Evolutionary conservation across 2,797 vertebrate genomes (phyloP), one percentile per base, ranked within the genome.

Genomic region (Ispidina lecontei): DNA sequence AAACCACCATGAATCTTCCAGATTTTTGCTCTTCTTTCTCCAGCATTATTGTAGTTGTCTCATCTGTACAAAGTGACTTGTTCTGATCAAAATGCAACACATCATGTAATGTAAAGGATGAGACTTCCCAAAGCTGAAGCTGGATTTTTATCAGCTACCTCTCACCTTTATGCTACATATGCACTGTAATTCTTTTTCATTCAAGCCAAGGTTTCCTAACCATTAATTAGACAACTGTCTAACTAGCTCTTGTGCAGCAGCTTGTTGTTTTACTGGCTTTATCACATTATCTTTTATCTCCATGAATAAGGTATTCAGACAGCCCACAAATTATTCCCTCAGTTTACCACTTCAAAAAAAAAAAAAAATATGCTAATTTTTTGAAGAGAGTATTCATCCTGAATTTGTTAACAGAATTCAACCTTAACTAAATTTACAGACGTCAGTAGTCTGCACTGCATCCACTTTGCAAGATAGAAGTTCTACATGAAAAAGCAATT

Each of bases 1-100:
- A 86, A 90, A 90, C 25, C 18, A 62, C 19, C 4, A 16, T 5
- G 4, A 41, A 46, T 47, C 47, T 68, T 43, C 46, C 62, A 84
- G 18, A 70, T 51, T 68, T 60, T 49, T 59, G 9, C 14, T 81
- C 10, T 14, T 68, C 6, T 29, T 67, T 54, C 51, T 47, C 41
- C 4, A 14, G n/a, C 3, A 7, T 28, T 74, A 46, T 0, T 46
- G 9, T 22, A 39, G 14, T n/a, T 69, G 29, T 54, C 33, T 20
- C 22, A 33, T 12, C 14, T 67, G 52, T 18, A 31, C 28, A 59
- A 10, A 41, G 47, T 3, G 26, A 86, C 20, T 12, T 0, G 0
- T 22, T 91, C n/a, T 70, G 47, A 72, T 14, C 52, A 77, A 69
- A 79, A 71, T 7, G 14, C 20, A 83, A 41, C 2, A 2, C 6